phyloP scores from a whole-genome alignment of 92 coral and sea anemone genomes.

The Epizoanthus stellaris region DNA sequence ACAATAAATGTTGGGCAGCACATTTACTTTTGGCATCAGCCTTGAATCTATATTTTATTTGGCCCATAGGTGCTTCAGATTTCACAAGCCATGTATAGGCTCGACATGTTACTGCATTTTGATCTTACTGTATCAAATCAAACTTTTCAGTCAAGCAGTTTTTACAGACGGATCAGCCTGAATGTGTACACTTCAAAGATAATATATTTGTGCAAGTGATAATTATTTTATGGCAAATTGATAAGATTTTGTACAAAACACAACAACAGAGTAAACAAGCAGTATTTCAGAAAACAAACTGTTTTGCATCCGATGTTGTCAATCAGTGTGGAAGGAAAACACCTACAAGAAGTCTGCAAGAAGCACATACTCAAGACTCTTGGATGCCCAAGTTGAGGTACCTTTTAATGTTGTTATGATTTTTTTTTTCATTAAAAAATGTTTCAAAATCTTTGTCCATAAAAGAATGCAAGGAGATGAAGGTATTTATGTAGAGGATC shows the following conservation, averaged over 20 bases:
- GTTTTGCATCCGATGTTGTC: not conserved
- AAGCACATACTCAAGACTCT: constrained; percentile 29
- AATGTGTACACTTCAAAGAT: too few relatives aligned
- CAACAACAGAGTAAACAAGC: too few relatives aligned
- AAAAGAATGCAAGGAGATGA: not conserved
- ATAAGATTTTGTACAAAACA: too few relatives aligned
- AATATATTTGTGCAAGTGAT: too few relatives aligned
- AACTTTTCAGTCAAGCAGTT: too few relatives aligned
- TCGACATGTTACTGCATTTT: too few relatives aligned
- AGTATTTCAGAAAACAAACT: not conserved
- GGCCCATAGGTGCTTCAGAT: too few relatives aligned
- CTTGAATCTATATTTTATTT: not conserved
- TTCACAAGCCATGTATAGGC: too few relatives aligned
- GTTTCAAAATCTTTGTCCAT: not conserved
- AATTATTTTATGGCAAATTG: too few relatives aligned
- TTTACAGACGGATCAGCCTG: too few relatives aligned
- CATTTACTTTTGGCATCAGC: not conserved
- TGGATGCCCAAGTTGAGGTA: constrained; percentile 43
- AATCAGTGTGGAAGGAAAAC: not conserved
- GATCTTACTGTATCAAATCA: too few relatives aligned
- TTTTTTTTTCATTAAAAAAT: not conserved
- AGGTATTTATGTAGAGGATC: constrained; percentile 30
- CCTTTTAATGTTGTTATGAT: not conserved
- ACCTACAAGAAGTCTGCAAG: not conserved
- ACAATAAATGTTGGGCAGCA: not conserved